Evolutionary conservation across 1,140 invertebrate genomes (phyloP), one percentile per base, ranked within the genome.

Genomic region (Drosophila carrolli): DNA sequence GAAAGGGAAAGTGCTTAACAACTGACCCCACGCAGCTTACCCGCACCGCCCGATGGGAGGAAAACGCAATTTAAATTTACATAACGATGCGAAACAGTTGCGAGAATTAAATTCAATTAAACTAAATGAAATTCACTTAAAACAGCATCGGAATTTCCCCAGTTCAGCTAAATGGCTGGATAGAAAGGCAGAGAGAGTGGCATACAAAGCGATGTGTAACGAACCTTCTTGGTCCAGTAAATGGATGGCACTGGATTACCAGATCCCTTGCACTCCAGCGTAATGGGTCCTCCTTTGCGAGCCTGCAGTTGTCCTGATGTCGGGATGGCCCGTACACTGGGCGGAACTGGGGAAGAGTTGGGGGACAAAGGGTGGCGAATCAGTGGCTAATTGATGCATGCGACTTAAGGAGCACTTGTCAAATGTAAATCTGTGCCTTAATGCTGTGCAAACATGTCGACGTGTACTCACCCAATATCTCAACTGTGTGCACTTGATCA

Each of bases 221-320:
- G 23, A 76, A 95, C 95, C 93, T 95, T 93, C 85, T 95, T 94
- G 44, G 94, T 94, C 95, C 95, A 96, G 10, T 93, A 94, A 51
- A 96, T 95, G 23, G 91, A 94, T 14, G 95, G 95, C 37, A 95
- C 94, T n/a, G 95, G 95, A 92, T 96, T 95, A 13, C 95, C 95
- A 5, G 94, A 93, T 1, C 95, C 94, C 58, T 95, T 93, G 75
- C 95, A 96, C 79, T 95, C 94, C 23, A 96, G 91, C 8, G 95
- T 95, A 4, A 95, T 94, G 23, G 94, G 94, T 70, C 95, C 94
- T 4, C 95, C 95, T 44, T 95, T 94, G 19, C 95, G 90, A 3
- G 94, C 95, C 5, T 95, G 94, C 19, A 95, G 93, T 72, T 95
- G 94, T 6, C 94, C 93, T 4, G 93, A 94, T 63, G 94, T 93